These are phyloP conservation scores for Phalacrocorax carbo DNA, from an alignment of 2,113 vertebrate species.

Conservation along the genomic window DNA sequence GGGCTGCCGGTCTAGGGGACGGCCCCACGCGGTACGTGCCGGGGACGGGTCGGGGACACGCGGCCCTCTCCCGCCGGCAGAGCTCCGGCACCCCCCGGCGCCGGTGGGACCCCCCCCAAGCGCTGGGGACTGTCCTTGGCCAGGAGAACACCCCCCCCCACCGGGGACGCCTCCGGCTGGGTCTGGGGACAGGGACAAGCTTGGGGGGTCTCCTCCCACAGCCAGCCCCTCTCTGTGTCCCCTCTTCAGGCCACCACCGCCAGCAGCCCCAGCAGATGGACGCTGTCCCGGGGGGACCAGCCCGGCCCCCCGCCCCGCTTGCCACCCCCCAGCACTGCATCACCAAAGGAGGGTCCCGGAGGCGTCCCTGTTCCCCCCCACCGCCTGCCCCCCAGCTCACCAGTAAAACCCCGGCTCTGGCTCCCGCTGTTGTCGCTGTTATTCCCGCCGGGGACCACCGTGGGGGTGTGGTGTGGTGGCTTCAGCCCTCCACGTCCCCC, in stretches of 20 bases:
- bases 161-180: neutral
- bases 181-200: neutral
- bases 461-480: neutral
- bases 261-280: neutral
- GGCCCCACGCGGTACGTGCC: neutral
- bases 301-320: neutral
- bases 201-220: neutral
- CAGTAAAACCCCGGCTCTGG: conserved; percentile 22
- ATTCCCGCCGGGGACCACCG: neutral
- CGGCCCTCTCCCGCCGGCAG: neutral
- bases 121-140: neutral
- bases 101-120: neutral
- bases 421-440: neutral
- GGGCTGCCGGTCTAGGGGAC: neutral
- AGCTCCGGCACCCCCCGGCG: too few relatives aligned
- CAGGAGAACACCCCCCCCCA: neutral
- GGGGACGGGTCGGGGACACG: neutral
- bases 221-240: neutral
- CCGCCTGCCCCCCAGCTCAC: neutral
- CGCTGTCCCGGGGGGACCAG: neutral
- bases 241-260: neutral
- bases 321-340: neutral
- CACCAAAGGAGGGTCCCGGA: neutral
- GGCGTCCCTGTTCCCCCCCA: too few relatives aligned
- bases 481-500: neutral